Evolutionary conservation across 2,797 vertebrate genomes (phyloP), one percentile per base, ranked within the genome.

Genomic region (Coranthus polyacanthus): DNA sequence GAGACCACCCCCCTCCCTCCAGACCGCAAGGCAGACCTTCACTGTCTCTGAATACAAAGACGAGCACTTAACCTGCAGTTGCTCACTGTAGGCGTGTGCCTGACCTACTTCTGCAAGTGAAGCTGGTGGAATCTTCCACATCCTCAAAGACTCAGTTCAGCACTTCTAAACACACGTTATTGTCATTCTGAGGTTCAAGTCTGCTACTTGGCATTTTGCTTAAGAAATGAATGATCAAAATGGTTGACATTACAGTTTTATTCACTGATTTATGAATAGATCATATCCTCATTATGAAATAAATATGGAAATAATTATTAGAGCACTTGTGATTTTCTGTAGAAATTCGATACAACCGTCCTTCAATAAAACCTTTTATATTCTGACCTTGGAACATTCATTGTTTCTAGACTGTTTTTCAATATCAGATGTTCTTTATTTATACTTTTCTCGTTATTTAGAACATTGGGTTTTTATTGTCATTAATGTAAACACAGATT

Each of bases 61-160:
- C 71, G 26, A 85, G 84, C 87, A 90, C 83, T 92, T 91, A 91
- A 92, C 91, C 92, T 90, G 88, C 89, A 85, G 87, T 82, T 77
- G 79, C 87, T 87, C 47, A 86, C 86, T 87, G 88, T 87, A 77
- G 89, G 88, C 88, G 88, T 90, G 83, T 82, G 86, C 82, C 81
- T 90, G 90, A 92, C 88, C 89, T 88, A 91, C 85, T 92, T 92
- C 79, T 81, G 77, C 80, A 59, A 79, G 81, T 46, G 68, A 73
- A 91, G 88, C 70, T 72, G 63, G 42, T 50, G 78, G 78, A 89
- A 79, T 85, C 81, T 84, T 85, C 84, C 85, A 79, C 41, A 64
- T 78, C 68, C 76, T 89, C 81, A 86, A 87, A 85, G 71, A 65
- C 82, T 77, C 49, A 57, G 74, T 87, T 81, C 82, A 79, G 70